Conservation (phyloP, 1,140 invertebrate genomes). For the Temnothorax nylanderi region DNA sequence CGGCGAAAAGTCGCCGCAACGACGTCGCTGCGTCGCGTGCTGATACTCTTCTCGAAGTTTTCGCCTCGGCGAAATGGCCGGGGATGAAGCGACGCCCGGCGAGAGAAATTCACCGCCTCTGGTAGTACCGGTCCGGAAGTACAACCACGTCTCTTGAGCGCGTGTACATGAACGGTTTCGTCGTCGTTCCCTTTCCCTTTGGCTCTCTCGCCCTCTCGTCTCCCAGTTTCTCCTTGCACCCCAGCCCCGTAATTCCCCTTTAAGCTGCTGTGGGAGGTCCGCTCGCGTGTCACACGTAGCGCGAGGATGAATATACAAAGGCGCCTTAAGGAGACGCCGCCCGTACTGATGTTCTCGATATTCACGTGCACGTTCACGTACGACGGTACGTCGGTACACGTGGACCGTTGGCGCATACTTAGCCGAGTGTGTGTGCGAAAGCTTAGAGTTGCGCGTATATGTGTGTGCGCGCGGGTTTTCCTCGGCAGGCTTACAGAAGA, state of each 20-base stretch:
- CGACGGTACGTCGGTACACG: conserved; percentile 8
- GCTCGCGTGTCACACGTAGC: conserved; percentile 73
- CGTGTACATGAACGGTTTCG: conserved; percentile 44
- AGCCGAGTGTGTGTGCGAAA: conserved; percentile 20
- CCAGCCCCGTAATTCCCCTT: conserved; percentile 64
- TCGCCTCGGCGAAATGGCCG: conserved; percentile 45
- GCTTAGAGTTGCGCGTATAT: conserved; percentile 57
- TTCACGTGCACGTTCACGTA: conserved; percentile 51
- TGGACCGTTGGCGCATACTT: conserved; percentile 36
- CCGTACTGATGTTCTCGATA: conserved; percentile 57
- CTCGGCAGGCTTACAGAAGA: conserved; percentile 67
- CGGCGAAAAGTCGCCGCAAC: conserved; percentile 57
- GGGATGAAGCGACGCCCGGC: conserved; percentile 13
- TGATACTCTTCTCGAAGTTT: conserved; percentile 45
- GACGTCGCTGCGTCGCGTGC: conserved; percentile 30
- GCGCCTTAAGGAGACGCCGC: conserved; percentile 70
- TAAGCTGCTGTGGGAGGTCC: conserved; percentile 74
- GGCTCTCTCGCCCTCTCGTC: conserved; percentile 13
- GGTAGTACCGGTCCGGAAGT: conserved; percentile 20
- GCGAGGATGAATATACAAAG: conserved; percentile 64
- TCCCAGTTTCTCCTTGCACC: background rate
- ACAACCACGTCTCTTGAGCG: conserved; percentile 27
- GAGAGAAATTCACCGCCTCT: conserved; percentile 44
- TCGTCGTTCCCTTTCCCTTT: conserved; percentile 24
- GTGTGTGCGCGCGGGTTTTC: conserved; percentile 51